Evolutionary conservation across 2,888 invertebrate genomes (phyloP).

Genomic region (Notodonta ziczac): DNA sequence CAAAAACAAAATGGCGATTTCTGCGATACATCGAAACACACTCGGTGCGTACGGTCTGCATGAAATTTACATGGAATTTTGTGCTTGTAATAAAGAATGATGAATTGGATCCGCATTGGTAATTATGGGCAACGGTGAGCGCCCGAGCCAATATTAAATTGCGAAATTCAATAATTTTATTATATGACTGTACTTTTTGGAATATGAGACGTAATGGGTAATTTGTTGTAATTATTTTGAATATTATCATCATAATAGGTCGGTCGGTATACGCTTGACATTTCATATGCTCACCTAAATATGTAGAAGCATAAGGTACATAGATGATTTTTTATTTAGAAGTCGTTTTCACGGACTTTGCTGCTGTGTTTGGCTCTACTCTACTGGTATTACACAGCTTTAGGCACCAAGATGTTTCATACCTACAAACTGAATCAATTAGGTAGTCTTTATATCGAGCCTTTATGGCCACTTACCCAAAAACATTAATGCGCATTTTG

Average conservation of each 20-base stretch:
- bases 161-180: constrained; percentile 80
- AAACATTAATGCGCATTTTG: too few species aligned
- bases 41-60: constrained; percentile 65
- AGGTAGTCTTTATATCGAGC: too few species aligned
- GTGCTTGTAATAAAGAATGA: constrained; percentile 83
- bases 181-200: constrained; percentile 55
- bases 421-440: too few species aligned
- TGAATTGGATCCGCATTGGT: constrained; percentile 82
- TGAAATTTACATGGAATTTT: constrained; percentile 83
- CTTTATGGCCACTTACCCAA: too few species aligned
- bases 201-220: constrained; percentile 9
- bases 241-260: neutral
- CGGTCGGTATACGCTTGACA: neutral
- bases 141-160: constrained; percentile 73
- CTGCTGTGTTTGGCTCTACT: too few species aligned
- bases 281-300: neutral
- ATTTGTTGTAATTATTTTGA: constrained; percentile 7
- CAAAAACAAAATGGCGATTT: constrained; percentile 60
- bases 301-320: too few species aligned
- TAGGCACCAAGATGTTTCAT: too few species aligned
- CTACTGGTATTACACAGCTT: too few species aligned
- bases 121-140: constrained; percentile 78
- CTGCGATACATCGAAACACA: constrained; percentile 73
- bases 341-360: too few species aligned
- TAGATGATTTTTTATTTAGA: too few species aligned